Evolutionary conservation across 1,140 invertebrate species (phyloP), one percentile per base, ranked within the genome.

Genomic region (Zaprionus capensis): DNA sequence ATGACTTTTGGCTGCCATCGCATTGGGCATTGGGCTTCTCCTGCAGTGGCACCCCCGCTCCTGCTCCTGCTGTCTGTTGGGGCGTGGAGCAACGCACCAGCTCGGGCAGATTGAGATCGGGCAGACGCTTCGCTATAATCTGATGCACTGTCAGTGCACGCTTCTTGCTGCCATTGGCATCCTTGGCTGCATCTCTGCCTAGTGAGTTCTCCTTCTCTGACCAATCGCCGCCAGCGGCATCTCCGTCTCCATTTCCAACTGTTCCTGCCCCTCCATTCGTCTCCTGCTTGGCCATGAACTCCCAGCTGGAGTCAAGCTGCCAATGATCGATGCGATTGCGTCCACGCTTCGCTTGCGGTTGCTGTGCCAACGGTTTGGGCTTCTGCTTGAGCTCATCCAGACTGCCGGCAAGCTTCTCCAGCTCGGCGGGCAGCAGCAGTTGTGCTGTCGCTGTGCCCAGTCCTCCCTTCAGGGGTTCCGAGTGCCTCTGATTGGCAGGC

Each of bases 271-370:
- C 26, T 11, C 75, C 74, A n/a, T 74, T 78, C 0, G 79, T 80
- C 28, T 93, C 92, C 68, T 92, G 93, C 78, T 94, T 94, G 95
- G 96, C 96, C 91, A 97, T 96, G 83, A 97, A 97, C 91, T 97
- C 96, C 97, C 97, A 97, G 85, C 96, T 97, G 67, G 96, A 97
- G 93, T 97, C 97, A 34, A 97, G 94, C 62, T 96, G 95, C 97
- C 97, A 97, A 9, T 95, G 95, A 71, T 96, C 96, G 28, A 92
- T 86, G 38, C 91, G 91, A 58, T 91, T 92, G 2, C 90, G 93
- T 22, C 80, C 72, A n/a, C 87, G 75, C 64, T 92, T 92, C 0
- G 90, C 20, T 78, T 82, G 26, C 58, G 75, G 78, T 4, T 74
- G 66, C 24, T 71, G 73, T n/a, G 71, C 70, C 58, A 74, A 73